Percentiles rank a stretch among this genome's conserved stretches.
Evolutionary conservation across 2,888 invertebrate genomes (phyloP).

Genomic region (Leptinotarsa juncta): DNA sequence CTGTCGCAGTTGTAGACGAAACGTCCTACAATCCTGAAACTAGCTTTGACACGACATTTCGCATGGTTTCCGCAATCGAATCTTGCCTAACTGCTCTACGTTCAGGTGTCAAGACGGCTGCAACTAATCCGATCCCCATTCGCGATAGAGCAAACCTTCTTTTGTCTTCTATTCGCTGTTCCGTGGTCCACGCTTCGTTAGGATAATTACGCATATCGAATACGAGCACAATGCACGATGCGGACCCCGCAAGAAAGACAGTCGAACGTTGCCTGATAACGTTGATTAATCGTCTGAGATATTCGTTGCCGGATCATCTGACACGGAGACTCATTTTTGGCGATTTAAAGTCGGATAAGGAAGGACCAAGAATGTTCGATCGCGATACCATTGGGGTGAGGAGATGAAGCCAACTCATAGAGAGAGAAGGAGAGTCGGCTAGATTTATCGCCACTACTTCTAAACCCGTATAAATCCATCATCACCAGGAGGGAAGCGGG

Average conservation of each 20-base stretch:
- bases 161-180: conserved; percentile 29
- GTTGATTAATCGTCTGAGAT: conserved; percentile 64
- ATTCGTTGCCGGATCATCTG: conserved; percentile 61
- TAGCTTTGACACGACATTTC: too few species aligned
- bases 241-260: conserved; percentile 45
- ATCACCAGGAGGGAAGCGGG: conserved; percentile 50
- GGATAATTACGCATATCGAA: conserved; percentile 55
- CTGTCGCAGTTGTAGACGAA: too few species aligned
- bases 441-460: conserved; percentile 54
- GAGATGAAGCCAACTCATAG: conserved; percentile 43
- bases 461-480: conserved; percentile 50
- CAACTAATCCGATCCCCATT: conserved; percentile 19
- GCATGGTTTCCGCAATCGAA: too few species aligned
- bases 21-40: too few species aligned
- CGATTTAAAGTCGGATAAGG: conserved; percentile 60
- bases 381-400: conserved; percentile 55
- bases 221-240: conserved; percentile 46
- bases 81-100: too few species aligned
- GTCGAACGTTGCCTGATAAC: conserved; percentile 58
- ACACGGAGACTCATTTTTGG: conserved; percentile 62
- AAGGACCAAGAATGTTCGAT: conserved; percentile 60
- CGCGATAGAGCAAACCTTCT: conserved; percentile 30
- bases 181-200: conserved; percentile 49
- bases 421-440: conserved; percentile 37
- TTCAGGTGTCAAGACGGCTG: neutral